Conservation (phyloP, 2,797 vertebrate species). For the Eupleurogrammus muticus region DNA sequence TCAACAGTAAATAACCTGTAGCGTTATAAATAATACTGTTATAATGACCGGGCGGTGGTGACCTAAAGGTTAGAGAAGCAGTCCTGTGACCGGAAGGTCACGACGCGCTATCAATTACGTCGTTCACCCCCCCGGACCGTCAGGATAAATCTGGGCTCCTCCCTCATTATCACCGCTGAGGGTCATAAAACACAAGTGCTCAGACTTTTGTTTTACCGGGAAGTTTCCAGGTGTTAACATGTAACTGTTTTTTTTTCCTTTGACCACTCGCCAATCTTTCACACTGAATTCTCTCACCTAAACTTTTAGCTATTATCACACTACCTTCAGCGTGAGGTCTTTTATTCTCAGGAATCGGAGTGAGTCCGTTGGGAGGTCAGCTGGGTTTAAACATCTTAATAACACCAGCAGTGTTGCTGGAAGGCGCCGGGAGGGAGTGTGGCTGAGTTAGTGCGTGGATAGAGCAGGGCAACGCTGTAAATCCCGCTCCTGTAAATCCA, state of each 20-base stretch:
- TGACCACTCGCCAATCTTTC: neutral
- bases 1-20: neutral
- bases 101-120: no score
- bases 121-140: no score
- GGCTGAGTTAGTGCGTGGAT: neutral
- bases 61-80: no score
- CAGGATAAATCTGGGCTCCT: no score
- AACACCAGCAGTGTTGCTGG: neutral
- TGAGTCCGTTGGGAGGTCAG: neutral
- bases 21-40: no score
- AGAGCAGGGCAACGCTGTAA: neutral
- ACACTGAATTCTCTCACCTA: neutral
- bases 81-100: no score
- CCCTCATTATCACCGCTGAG: no score
- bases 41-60: no score
- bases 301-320: neutral
- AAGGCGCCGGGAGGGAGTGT: constrained; percentile 1
- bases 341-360: constrained; percentile 10
- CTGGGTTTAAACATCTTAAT: constrained; percentile 10
- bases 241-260: no score
- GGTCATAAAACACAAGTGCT: no score
- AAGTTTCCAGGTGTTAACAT: no score
- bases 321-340: neutral
- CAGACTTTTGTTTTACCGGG: no score
- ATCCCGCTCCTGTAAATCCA: constrained; percentile 11